Base-by-base conservation (phyloP, 2,797 vertebrate species). In the Halcyon smyrnensis region DNA sequence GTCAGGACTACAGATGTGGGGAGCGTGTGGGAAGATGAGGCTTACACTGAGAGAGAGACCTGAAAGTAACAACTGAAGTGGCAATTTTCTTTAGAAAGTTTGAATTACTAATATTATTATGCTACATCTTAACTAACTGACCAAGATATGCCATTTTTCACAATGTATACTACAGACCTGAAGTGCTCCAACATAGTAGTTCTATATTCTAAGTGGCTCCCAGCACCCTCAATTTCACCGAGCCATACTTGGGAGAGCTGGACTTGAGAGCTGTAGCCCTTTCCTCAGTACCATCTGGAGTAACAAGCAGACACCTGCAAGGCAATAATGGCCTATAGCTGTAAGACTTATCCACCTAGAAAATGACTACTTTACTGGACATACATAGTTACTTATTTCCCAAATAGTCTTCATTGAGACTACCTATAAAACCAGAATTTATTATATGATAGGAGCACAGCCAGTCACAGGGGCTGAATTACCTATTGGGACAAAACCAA, bases 161-260 rank as follows among this genome's bases (percentile, higher is more conserved):
- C 27, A 41, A 3, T 4, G 4, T n/a, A 7, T 41, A 14, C 16
- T 84, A 28, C 8, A 59, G 13, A 46, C 16, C 11, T 62, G 8
- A 64, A 68, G 10, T 15, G 9, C 8, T 15, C 8, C 45, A 71
- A 34, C 12, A 53, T 8, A 78, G 11, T 4, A 12, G 24, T 64
- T 73, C 28, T 39, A 0, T 39, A 43, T 43, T 43, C 25, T 59
- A 41, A 15, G 11, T 37, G 15, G 15, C 0, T 1, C 5, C 21
- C 0, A 0, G 4, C 53, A 36, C 6, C 7, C 12, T 70, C 9
- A 83, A 2, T 65, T 19, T 5, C 43, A 85, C 2, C 6, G 60
- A 67, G 16, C 32, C 18, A 3, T 3, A 5, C 9, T 27, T 74
- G 27, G 8, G 8, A 67, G 13, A 63, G 15, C 2, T 28, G 12